Evolutionary conservation across 2,888 invertebrate species (phyloP).

Genomic region (Polyommatus iphigenia): DNA sequence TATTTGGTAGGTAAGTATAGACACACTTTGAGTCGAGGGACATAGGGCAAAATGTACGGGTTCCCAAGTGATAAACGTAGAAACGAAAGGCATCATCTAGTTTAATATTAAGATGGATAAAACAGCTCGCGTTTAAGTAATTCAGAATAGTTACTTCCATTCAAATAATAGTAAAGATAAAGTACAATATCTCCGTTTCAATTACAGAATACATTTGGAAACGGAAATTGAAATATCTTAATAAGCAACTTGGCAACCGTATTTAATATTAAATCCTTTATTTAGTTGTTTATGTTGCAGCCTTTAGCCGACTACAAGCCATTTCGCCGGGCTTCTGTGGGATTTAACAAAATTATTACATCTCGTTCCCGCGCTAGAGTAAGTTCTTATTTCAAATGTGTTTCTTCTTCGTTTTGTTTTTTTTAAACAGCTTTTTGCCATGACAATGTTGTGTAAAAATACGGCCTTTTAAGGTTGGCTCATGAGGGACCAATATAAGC

Average conservation of each 20-base stretch:
- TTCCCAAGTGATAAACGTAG: background rate
- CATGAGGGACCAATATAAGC: too few species aligned
- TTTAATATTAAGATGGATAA: background rate
- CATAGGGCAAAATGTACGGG: background rate
- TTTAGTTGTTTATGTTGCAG: constrained; percentile 50
- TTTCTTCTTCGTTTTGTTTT: constrained; percentile 32
- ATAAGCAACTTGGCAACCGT: constrained; percentile 33
- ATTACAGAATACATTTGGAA: constrained; percentile 23
- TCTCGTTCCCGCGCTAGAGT: constrained; percentile 61
- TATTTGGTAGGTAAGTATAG: too few species aligned
- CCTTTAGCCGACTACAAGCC: constrained; percentile 62
- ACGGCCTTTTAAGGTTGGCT: too few species aligned
- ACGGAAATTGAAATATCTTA: constrained; percentile 34
- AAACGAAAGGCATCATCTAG: background rate
- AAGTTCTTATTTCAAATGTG: constrained; percentile 47
- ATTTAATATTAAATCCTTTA: constrained; percentile 37
- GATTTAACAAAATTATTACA: constrained; percentile 69
- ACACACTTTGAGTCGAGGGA: too few species aligned
- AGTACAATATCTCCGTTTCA: constrained; percentile 27
- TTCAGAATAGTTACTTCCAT: background rate
- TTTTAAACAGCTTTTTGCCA: background rate
- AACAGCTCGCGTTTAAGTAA: too few species aligned
- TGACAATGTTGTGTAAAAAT: too few species aligned
- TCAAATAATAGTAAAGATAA: constrained; percentile 26
- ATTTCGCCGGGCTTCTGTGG: constrained; percentile 69